Base-by-base conservation (phyloP, 2,888 invertebrate species). In the Epirrhoe alternata region DNA sequence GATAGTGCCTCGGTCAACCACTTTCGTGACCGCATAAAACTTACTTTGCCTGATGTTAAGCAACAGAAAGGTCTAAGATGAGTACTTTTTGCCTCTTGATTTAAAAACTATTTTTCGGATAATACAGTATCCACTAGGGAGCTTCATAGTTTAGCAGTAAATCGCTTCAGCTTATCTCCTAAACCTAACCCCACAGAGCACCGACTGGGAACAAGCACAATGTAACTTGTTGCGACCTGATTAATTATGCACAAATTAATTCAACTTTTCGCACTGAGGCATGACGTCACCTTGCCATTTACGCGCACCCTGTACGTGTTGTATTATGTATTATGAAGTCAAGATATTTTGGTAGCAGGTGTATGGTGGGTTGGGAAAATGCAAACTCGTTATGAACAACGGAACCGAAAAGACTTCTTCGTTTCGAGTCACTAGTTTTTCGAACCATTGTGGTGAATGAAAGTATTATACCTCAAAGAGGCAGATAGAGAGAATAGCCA, bases 241-340 rank as follows among this genome's bases (percentile, higher is more conserved):
- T 79, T 76, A 77, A 79, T 78, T 75, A 76, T 73, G 74, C 73
- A 78, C 71, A 74, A 74, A 76, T 77, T 79, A 77, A 79, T 79
- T 78, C 70, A 79, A 79, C 78, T 79, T 78, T 69, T 57, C 45
- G 49, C 68, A 59, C 52, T 55, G 38, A 42, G 38, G 38, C 38
- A 61, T 61, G 66, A 63, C 64, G 67, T 56, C 66, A 53, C 54
- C 38, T 42, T 42, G 38, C 38, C 38, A 42, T 42, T 24, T 42
- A 42, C 38, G 38, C 12, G 38, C 38, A 42, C 38, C 12, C 12
- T 42, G 38, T 4, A 8, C 12, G 33, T 33, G 6, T 12, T 12
- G 38, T 42, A 42, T 42, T 42, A 42, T 42, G 12, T 42, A 42
- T 12, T 12, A 42, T 42, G 12, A 12, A 12, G 38, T 42, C 38